A percentile compares a stretch with the other conserved stretches of the same genome.
These are phyloP conservation scores for Peromyscus leucopus DNA, from an alignment of 2,113 vertebrate species.

Conservation along the genomic window DNA sequence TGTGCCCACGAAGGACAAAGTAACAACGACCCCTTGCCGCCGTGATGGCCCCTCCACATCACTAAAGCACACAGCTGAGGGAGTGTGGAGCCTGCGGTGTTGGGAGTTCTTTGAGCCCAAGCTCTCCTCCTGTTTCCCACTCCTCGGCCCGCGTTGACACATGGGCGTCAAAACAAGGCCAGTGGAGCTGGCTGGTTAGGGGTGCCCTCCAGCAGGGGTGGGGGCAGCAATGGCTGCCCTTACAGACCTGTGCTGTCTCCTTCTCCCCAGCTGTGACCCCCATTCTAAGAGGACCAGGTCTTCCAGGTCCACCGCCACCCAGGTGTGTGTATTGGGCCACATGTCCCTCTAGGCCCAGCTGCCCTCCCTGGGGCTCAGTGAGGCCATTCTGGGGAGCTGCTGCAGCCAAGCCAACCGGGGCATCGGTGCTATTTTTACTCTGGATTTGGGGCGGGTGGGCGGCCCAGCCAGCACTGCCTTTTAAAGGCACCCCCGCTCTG, in stretches of 20 bases:
- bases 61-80: background rate
- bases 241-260: background rate
- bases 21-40: no score
- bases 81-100: background rate
- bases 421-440: constrained; percentile 75
- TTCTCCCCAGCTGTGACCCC: background rate
- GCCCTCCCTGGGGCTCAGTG: constrained; percentile 55
- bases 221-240: background rate
- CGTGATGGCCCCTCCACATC: background rate
- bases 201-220: background rate
- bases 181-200: background rate
- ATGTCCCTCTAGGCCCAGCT: background rate
- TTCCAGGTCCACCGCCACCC: background rate
- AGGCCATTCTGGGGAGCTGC: constrained; percentile 77
- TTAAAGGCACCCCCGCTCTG: constrained; percentile 77
- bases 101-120: background rate
- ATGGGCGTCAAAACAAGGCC: background rate
- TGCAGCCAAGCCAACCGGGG: constrained; percentile 69
- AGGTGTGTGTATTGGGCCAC: background rate
- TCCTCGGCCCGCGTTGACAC: background rate
- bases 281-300: background rate
- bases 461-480: constrained; percentile 76
- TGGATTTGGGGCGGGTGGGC: constrained; percentile 66
- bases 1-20: background rate
- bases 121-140: background rate